Percentiles rank a stretch among this genome's conserved stretches.
Evolutionary conservation across 2,797 vertebrate species (phyloP).

Genomic region (Ambastaia sidthimunki): DNA sequence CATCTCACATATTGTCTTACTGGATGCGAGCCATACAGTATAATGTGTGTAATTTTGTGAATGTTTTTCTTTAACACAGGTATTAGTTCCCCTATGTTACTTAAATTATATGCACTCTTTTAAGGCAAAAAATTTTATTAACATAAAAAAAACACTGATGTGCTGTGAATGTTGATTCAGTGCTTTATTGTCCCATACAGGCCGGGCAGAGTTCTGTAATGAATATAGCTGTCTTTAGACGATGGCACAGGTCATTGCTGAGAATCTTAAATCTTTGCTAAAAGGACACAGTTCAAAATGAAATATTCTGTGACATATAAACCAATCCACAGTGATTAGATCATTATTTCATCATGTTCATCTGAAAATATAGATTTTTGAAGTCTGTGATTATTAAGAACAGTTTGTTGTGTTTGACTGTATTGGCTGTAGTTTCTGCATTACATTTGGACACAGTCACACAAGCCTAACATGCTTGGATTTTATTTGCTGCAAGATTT

Average conservation of each 20-base stretch:
- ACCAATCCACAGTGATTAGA: constrained; percentile 9
- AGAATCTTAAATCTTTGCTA: constrained; percentile 12
- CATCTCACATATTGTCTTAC: background rate
- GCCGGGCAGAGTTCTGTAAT: constrained; percentile 4
- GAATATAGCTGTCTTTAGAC: background rate
- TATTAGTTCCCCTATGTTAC: background rate
- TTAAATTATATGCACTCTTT: constrained; percentile 3
- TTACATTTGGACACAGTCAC: background rate
- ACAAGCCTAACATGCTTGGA: constrained; percentile 40
- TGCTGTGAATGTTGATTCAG: constrained; percentile 31
- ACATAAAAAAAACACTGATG: constrained; percentile 3
- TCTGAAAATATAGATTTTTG: constrained; percentile 39
- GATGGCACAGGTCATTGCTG: constrained; percentile 10
- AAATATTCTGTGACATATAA: constrained; percentile 7
- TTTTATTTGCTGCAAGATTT: constrained; percentile 57
- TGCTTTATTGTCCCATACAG: constrained; percentile 24
- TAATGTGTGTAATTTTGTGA: background rate
- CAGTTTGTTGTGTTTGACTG: constrained; percentile 3
- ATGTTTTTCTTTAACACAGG: background rate
- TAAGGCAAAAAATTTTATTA: background rate
- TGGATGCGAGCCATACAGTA: background rate
- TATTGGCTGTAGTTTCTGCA: constrained; percentile 1
- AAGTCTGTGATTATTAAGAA: constrained; percentile 10
- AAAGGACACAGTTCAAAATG: background rate
- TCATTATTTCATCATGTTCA: constrained; percentile 12